Evolutionary conservation across 2,113 vertebrate species (phyloP).

Genomic region (Grammomys dolichurus): DNA sequence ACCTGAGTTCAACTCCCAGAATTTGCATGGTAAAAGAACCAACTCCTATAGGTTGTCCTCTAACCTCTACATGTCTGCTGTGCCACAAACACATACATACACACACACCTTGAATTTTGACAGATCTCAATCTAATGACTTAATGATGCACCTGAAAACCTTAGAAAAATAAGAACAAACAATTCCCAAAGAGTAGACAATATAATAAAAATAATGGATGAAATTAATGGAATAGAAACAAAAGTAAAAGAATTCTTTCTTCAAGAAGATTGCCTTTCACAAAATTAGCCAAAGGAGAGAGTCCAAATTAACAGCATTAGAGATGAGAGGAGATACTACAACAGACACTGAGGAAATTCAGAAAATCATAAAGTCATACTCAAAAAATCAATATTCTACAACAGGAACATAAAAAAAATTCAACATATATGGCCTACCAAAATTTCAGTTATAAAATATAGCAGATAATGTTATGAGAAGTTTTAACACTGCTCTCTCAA

Average conservation of each 20-base stretch:
- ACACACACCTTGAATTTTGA: no score
- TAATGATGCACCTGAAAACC: neutral
- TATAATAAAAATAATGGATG: neutral
- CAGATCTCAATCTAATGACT: neutral
- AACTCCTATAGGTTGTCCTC: neutral
- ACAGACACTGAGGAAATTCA: neutral
- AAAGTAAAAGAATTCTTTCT: neutral
- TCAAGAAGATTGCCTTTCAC: neutral
- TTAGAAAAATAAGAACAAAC: neutral
- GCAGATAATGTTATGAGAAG: neutral
- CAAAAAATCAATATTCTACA: neutral
- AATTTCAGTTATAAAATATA: neutral
- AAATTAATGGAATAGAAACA: neutral
- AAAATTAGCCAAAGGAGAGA: neutral
- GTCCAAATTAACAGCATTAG: neutral
- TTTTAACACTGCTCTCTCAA: neutral
- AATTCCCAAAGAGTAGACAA: neutral
- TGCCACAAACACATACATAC: neutral
- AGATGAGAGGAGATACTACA: neutral
- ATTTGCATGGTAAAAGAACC: neutral
- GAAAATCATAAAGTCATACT: neutral
- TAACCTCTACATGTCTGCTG: neutral
- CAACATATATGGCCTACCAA: neutral
- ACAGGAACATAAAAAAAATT: neutral
- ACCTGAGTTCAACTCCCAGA: neutral